phyloP scores from a whole-genome alignment of 2,113 vertebrate genomes.

The Gavia stellata region DNA sequence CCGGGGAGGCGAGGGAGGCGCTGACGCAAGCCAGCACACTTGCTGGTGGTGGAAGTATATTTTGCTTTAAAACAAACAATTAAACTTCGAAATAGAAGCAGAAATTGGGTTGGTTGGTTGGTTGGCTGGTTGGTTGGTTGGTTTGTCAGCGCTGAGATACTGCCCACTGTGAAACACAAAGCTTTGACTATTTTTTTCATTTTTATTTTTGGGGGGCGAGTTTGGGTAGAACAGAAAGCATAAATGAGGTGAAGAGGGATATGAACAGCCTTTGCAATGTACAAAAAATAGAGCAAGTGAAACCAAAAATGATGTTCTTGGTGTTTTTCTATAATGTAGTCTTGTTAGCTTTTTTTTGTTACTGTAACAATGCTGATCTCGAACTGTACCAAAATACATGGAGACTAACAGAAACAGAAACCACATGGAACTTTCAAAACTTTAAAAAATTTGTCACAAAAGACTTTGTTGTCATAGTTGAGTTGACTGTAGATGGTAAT shows the following conservation, averaged over 20 bases:
- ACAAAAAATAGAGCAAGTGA: slow-evolving; percentile 99
- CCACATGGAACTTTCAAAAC: slow-evolving; percentile 92
- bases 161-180: slow-evolving; percentile 96
- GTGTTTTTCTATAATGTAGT: slow-evolving; percentile 99
- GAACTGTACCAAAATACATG: slow-evolving; percentile 99
- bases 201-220: slow-evolving; percentile 73
- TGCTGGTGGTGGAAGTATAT: slow-evolving; percentile 83
- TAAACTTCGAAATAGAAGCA: slow-evolving; percentile 72
- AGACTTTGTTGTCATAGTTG: slow-evolving; percentile 99
- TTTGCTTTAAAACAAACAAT: slow-evolving; percentile 71
- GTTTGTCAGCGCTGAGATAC: slow-evolving; percentile 72
- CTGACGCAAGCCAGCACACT: slow-evolving; percentile 78
- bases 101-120: slow-evolving; percentile 61
- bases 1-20: slow-evolving; percentile 58
- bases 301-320: slow-evolving; percentile 99
- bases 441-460: slow-evolving; percentile 94
- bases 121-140: slow-evolving; percentile 40
- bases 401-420: slow-evolving; percentile 89
- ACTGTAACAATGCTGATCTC: slow-evolving; percentile 99
- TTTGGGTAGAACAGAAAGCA: slow-evolving; percentile 80
- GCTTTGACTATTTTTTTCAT: slow-evolving; percentile 71
- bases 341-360: slow-evolving; percentile 99
- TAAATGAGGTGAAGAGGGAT: slow-evolving; percentile 83
- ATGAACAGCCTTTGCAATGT: slow-evolving; percentile 99
- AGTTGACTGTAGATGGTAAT: slow-evolving; percentile 99